Conservation (phyloP, 2,113 vertebrate species). For the Mirounga angustirostris region DNA sequence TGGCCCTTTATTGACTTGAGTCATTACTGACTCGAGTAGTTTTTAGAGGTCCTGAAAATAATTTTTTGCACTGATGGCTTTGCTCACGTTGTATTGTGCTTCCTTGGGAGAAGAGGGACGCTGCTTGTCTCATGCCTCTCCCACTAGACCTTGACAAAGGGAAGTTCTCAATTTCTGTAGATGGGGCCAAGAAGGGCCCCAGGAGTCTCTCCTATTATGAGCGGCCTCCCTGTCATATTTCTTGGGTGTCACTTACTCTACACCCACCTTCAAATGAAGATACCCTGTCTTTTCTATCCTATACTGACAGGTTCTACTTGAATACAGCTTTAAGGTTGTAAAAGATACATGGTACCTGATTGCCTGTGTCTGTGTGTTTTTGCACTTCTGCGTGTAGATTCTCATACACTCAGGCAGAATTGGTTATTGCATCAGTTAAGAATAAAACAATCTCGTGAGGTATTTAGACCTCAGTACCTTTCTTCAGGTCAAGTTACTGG, state of each 20-base stretch:
- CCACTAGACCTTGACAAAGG: neutral
- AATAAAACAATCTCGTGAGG: neutral
- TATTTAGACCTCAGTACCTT: neutral
- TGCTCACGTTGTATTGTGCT: neutral
- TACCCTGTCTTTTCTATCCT: neutral
- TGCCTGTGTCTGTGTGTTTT: neutral
- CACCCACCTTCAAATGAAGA: neutral
- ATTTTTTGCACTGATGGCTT: neutral
- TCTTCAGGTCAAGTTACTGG: neutral
- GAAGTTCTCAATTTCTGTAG: neutral
- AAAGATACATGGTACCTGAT: neutral
- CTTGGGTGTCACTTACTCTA: neutral
- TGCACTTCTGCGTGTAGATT: neutral
- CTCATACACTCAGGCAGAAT: neutral
- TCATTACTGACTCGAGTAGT: neutral
- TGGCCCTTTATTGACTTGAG: neutral
- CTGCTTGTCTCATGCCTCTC: neutral
- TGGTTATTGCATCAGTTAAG: neutral
- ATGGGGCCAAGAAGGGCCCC: neutral
- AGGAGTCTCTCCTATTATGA: neutral
- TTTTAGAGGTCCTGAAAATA: neutral
- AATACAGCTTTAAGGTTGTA: constrained; percentile 36
- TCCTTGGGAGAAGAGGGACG: neutral
- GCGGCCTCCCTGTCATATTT: neutral
- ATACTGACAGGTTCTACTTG: neutral